Evolutionary conservation across 2,888 invertebrate genomes (phyloP).

Genomic region (Tupiocoris notatus): DNA sequence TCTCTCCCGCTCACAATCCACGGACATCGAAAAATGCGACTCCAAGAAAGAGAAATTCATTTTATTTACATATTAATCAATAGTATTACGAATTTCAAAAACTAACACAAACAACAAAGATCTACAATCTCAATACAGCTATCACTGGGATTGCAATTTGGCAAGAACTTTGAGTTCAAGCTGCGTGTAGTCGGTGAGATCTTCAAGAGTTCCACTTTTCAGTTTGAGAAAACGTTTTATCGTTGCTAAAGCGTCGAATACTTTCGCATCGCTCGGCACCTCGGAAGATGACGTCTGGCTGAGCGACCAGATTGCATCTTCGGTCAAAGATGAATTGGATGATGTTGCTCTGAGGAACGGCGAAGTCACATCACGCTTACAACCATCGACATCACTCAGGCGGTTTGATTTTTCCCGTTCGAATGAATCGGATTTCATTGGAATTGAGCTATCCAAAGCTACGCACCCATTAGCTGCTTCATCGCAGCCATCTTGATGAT

Average conservation of each 20-base stretch:
- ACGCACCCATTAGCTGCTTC: not conserved
- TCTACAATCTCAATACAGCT: not conserved
- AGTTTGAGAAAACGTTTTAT: conserved; percentile 17
- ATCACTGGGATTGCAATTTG: conserved; percentile 4
- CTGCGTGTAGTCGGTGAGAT: conserved; percentile 26
- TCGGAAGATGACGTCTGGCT: not conserved
- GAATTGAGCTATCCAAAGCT: not conserved
- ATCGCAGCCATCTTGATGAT: not conserved
- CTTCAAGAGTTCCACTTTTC: conserved; percentile 17
- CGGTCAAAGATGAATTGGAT: not conserved
- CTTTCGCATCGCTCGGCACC: not conserved
- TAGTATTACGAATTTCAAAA: no score
- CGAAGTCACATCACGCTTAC: not conserved
- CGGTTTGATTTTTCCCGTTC: not conserved
- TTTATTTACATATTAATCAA: no score
- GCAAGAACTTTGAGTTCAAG: conserved; percentile 21
- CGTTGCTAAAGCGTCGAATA: not conserved
- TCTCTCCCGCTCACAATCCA: no score
- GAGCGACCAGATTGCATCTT: not conserved
- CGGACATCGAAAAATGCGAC: no score
- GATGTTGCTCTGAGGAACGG: not conserved
- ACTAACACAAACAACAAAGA: not conserved
- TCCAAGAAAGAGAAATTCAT: no score
- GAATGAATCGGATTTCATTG: not conserved
- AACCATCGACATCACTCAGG: not conserved